Base-by-base conservation (phyloP, 2,797 vertebrate species). In the Sebastes elongatus region DNA sequence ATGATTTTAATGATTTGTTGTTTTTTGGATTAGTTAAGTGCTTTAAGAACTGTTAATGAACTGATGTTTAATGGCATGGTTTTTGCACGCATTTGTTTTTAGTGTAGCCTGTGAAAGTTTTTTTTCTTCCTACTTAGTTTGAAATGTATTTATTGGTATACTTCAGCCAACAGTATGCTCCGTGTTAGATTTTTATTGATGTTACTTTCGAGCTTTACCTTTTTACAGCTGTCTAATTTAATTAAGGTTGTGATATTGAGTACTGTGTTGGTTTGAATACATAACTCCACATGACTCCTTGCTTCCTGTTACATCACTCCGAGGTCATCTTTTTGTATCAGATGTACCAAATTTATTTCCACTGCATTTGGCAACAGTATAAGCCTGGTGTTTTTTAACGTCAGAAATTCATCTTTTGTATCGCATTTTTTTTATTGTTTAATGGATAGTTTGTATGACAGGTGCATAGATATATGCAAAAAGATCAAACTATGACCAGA, bases 1-100 rank as follows among this genome's bases (percentile, higher is more conserved):
- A 74, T 70, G 28, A 53, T 66, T 75, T 53, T 63, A 60, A 53
- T 74, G 35, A 53, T 27, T 70, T 84, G 27, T 76, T 77, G 52
- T 59, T 52, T 83, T 73, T 82, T 20, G 23, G 3, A 56, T 76
- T 67, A 73, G 63, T 80, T 49, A 66, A 78, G 68, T 78, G 64
- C 68, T 88, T 85, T 83, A 61, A 82, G n/a, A 86, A 81, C 55
- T 90, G 42, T 84, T 87, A 69, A 70, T 76, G 73, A 84, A 75
- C 10, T 81, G 57, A 74, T 85, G 53, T 86, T 90, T 82, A 57
- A 81, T 74, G 70, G 78, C 78, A 84, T 91, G 81, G 28, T 71
- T 73, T 92, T 94, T 94, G 91, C 93, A 94, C 79, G 49, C 49
- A 10, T 88, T 89, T 86, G 71, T 68, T 88, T 86, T 91, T 80